Base-by-base conservation (phyloP, 2,113 vertebrate species). In the Pitta sordida region DNA sequence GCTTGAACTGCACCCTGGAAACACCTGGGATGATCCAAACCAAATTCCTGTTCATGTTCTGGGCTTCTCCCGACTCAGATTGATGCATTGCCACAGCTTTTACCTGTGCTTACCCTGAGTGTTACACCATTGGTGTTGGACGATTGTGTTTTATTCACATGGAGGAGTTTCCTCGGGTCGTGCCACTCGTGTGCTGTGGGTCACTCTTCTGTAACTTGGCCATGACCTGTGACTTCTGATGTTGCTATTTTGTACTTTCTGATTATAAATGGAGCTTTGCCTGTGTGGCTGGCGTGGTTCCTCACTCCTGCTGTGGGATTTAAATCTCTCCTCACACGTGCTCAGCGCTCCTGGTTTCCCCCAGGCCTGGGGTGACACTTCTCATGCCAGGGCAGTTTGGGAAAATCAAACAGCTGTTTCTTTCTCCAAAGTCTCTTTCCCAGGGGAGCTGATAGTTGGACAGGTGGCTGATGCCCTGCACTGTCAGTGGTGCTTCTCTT, bases 291-390 rank as follows among this genome's bases (percentile, higher is more conserved):
- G 82, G 3, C 0, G 4, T 77, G 76, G 63, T 27, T 83, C 46
- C 37, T 46, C 63, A 46, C 15, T 55, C 44, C 70, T 71, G 2
- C 60, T 27, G 36, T 3, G 46, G 90, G 53, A 16, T 79, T 71
- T 60, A 6, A 48, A 56, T 22, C 69, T 89, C 48, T 37, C 41
- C 87, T 64, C 32, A 46, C 36, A 15, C 34, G 0, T 6, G 2
- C 19, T 22, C 11, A 3, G 49, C 17, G 62, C 16, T 76, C 37
- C 46, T 32, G 0, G 0, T 64, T 58, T 49, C 32, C 19, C 19
- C 23, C n/a, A 15, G 60, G 6, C n/a, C 52, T 9, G 23, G 73
- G n/a, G 30, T 3, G 9, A 30, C 6, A 4, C 46, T 73, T 62
- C n/a, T 13, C 15, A 56, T n/a, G 17, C 8, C 43, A 39, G 53